Evolutionary conservation across 2,113 vertebrate species (phyloP).

Genomic region (Ifrita kowaldi): DNA sequence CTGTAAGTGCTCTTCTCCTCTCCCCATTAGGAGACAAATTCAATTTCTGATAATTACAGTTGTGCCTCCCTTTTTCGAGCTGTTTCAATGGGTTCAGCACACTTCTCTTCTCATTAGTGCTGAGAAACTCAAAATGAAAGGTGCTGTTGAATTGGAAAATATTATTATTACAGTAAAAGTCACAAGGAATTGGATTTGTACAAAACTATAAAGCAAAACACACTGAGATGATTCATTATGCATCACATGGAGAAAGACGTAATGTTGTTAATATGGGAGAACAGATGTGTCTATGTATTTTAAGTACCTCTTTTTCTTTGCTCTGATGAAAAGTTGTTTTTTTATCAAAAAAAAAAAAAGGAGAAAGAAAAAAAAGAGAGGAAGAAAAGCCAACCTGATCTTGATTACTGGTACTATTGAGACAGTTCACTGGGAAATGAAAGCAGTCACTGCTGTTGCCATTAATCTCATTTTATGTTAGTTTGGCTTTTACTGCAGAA

Average conservation of each 20-base stretch:
- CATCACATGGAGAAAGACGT: conserved; percentile 49
- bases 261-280: conserved; percentile 61
- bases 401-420: conserved; percentile 51
- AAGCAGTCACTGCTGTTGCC: conserved; percentile 34
- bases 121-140: neutral
- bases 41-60: neutral
- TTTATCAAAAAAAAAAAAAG: neutral
- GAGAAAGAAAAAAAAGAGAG: neutral
- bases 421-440: conserved; percentile 49
- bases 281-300: conserved; percentile 52
- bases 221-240: conserved; percentile 52
- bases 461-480: conserved; percentile 53
- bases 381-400: neutral
- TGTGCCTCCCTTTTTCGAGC: neutral
- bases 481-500: conserved; percentile 48
- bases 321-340: conserved; percentile 8
- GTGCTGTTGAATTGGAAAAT: conserved; percentile 37
- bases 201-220: conserved; percentile 52
- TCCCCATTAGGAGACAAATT: neutral
- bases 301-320: neutral
- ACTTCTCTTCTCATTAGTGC: neutral
- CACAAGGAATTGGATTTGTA: conserved; percentile 31
- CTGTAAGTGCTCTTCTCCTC: neutral
- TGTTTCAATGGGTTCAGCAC: neutral
- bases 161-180: conserved; percentile 45